Evolutionary conservation across 2,888 invertebrate species (phyloP).

Genomic region (Epinotia demarniana): DNA sequence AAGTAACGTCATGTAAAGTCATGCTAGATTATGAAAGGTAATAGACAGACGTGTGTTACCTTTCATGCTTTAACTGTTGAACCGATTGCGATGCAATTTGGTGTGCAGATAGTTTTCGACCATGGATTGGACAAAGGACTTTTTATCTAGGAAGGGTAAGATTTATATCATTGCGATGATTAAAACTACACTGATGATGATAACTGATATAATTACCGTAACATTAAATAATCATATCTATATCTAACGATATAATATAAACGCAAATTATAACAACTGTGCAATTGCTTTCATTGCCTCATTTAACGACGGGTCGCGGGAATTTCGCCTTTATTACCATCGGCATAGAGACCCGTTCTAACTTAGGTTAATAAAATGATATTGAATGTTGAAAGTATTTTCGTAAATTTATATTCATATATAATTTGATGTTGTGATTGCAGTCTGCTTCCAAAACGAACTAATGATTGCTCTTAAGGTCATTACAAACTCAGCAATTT

Average conservation of each 20-base stretch:
- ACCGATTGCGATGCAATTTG: too few relatives aligned
- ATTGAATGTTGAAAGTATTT: slow-evolving; percentile 62
- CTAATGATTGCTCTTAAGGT: neutral
- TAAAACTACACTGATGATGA: neutral
- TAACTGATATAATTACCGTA: slow-evolving; percentile 19
- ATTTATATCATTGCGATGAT: too few relatives aligned
- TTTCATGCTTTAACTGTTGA: too few relatives aligned
- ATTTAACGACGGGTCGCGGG: slow-evolving; percentile 17
- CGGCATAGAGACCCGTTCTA: slow-evolving; percentile 18
- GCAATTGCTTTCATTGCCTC: slow-evolving; percentile 51
- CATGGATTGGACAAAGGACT: too few relatives aligned
- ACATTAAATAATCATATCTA: slow-evolving; percentile 34
- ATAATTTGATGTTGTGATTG: slow-evolving; percentile 48
- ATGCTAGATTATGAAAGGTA: too few relatives aligned
- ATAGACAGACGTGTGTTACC: too few relatives aligned
- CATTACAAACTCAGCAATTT: neutral
- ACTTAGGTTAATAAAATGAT: slow-evolving; percentile 45
- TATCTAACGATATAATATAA: slow-evolving; percentile 27
- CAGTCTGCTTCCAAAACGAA: slow-evolving; percentile 24
- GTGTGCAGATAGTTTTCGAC: too few relatives aligned
- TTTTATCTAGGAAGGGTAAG: too few relatives aligned
- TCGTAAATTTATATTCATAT: slow-evolving; percentile 49
- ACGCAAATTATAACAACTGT: slow-evolving; percentile 46
- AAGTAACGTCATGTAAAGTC: too few relatives aligned
- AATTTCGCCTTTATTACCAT: slow-evolving; percentile 27